Percentiles rank a stretch among this genome's conserved stretches.
These are phyloP conservation scores for Pteropus rufus DNA, from an alignment of 2,797 vertebrate species.

Conservation along the genomic window DNA sequence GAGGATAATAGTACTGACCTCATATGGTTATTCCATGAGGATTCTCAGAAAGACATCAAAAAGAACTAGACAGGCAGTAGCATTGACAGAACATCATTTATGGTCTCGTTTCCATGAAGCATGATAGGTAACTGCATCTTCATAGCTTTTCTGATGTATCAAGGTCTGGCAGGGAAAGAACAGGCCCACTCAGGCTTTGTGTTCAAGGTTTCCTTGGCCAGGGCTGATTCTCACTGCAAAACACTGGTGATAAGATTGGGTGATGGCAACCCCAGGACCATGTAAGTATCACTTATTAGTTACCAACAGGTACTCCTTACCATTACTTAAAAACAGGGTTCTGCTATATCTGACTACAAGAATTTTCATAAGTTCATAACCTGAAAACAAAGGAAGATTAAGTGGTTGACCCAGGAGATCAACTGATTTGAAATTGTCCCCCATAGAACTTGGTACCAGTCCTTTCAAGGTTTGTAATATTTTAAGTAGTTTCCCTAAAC, in stretches of 20 bases:
- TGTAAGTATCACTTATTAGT: background rate
- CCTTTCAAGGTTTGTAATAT: background rate
- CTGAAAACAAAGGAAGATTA: background rate
- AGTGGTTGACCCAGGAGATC: background rate
- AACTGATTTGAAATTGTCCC: background rate
- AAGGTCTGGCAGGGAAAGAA: background rate
- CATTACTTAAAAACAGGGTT: background rate
- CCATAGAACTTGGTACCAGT: background rate
- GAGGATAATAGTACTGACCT: background rate
- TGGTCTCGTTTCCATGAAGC: background rate
- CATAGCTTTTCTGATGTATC: background rate
- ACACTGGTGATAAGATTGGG: background rate
- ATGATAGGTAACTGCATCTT: background rate
- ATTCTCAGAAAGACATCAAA: background rate
- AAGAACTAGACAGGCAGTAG: background rate
- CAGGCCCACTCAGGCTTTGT: background rate
- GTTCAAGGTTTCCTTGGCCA: background rate
- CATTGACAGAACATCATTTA: background rate
- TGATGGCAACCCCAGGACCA: background rate
- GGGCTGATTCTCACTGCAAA: background rate
- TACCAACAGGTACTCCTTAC: background rate
- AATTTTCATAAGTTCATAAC: background rate
- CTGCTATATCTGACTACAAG: background rate
- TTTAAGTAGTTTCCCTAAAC: background rate
- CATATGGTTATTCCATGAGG: background rate